Conservation (phyloP, 2,113 vertebrate genomes). For the Isichthys henryi region DNA sequence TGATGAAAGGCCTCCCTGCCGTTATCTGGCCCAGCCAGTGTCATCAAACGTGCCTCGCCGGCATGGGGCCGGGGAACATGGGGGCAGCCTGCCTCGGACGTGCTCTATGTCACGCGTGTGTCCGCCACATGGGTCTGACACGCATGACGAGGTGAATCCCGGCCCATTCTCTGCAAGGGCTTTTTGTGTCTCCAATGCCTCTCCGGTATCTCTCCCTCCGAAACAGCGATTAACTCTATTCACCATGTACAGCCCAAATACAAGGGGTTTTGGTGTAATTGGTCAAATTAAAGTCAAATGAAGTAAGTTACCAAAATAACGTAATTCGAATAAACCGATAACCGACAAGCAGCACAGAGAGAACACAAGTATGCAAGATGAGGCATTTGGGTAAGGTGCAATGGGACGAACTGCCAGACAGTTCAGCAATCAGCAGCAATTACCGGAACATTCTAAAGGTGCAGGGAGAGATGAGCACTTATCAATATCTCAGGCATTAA, state of each 20-base stretch:
- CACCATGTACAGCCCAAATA: not conserved
- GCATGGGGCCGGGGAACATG: not conserved
- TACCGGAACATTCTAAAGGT: not conserved
- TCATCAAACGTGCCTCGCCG: not conserved
- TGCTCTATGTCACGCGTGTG: not conserved
- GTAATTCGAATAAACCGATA: not conserved
- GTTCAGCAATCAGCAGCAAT: not conserved
- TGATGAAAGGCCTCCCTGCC: conserved; percentile 9
- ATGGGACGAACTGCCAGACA: not conserved
- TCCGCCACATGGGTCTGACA: not conserved
- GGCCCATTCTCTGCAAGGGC: not conserved
- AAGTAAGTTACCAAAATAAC: not conserved
- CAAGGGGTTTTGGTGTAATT: not conserved
- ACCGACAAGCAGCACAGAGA: not conserved
- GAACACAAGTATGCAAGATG: not conserved
- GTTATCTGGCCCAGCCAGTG: conserved; percentile 10
- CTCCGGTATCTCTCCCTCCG: not conserved
- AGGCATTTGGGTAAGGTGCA: not conserved
- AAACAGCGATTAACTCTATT: not conserved
- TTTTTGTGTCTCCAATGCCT: not conserved
- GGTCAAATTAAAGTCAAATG: not conserved
- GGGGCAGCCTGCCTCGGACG: not conserved
- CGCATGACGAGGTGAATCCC: not conserved
- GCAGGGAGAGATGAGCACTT: not conserved
- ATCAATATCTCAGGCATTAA: not conserved